These are phyloP conservation scores for Temnopleurus reevesii DNA, from an alignment of 53 echinoderm and acorn worm genomes.

Conservation along the genomic window DNA sequence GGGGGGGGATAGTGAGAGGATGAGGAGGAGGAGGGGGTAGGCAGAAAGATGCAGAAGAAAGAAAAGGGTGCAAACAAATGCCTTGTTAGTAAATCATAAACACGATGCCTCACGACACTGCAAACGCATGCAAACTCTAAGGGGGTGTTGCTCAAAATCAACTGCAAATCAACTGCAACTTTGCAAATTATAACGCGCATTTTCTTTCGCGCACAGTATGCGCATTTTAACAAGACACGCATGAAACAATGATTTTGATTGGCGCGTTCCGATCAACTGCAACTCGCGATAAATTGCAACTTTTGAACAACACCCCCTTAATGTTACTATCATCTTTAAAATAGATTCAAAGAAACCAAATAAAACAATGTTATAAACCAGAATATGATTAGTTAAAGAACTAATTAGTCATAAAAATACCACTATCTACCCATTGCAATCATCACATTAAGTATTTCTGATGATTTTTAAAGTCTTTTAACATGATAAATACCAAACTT, in stretches of 20 bases:
- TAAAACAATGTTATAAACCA: neutral
- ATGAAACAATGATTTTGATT: too few species aligned
- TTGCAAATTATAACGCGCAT: too few species aligned
- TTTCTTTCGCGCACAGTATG: too few species aligned
- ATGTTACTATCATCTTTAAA: neutral
- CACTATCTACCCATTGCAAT: neutral
- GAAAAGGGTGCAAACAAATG: constrained; percentile 57
- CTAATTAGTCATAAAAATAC: neutral
- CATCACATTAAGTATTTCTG: neutral
- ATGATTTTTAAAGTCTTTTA: neutral
- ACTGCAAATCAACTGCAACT: too few species aligned
- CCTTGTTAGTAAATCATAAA: constrained; percentile 63
- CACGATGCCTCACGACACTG: constrained; percentile 75
- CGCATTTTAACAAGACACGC: too few species aligned
- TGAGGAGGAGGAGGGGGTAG: neutral
- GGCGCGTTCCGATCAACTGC: too few species aligned
- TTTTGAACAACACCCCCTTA: too few species aligned
- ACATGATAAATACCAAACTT: neutral
- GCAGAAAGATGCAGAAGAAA: constrained; percentile 38
- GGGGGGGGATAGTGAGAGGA: neutral
- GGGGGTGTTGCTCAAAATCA: too few species aligned
- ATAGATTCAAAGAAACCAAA: neutral
- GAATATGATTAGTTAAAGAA: neutral
- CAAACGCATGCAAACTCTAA: constrained; percentile 53
- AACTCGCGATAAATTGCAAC: too few species aligned